A percentile compares a stretch with the other conserved stretches of the same genome.
Evolutionary conservation across 2,888 invertebrate species (phyloP).

Genomic region (Dasysyrphus tricinctus): DNA sequence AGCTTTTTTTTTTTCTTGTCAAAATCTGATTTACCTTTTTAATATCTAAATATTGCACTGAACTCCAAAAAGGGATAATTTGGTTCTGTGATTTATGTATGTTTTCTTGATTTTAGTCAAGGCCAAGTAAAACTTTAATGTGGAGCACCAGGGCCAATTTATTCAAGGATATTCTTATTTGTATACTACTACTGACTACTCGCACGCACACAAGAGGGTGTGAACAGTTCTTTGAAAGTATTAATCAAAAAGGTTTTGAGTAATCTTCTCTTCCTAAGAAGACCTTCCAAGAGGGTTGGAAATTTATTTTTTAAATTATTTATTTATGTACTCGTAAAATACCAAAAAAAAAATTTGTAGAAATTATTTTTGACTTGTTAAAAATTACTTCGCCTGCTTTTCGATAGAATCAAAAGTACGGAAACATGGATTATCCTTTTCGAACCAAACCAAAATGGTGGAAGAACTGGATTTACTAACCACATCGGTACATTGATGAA

Average conservation of each 20-base stretch:
- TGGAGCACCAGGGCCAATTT: background rate
- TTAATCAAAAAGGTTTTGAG: background rate
- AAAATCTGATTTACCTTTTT: background rate
- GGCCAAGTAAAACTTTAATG: background rate
- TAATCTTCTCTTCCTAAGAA: background rate
- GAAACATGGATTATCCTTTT: no score
- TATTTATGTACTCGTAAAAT: no score
- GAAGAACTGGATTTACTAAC: no score
- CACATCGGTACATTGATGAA: no score
- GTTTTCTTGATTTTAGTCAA: background rate
- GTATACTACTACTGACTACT: no score
- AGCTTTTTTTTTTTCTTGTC: background rate
- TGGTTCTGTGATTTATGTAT: background rate
- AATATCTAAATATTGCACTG: background rate
- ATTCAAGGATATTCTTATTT: background rate
- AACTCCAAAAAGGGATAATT: background rate
- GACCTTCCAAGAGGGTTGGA: no score
- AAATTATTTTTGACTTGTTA: no score
- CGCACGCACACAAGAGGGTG: background rate
- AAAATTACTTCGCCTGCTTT: no score
- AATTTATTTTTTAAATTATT: no score
- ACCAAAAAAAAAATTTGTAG: no score
- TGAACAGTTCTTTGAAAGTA: background rate
- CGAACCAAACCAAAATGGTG: no score
- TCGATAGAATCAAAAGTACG: no score